Evolutionary conservation across 2,888 invertebrate species (phyloP).

Genomic region (Omphaloscelis lunosa): DNA sequence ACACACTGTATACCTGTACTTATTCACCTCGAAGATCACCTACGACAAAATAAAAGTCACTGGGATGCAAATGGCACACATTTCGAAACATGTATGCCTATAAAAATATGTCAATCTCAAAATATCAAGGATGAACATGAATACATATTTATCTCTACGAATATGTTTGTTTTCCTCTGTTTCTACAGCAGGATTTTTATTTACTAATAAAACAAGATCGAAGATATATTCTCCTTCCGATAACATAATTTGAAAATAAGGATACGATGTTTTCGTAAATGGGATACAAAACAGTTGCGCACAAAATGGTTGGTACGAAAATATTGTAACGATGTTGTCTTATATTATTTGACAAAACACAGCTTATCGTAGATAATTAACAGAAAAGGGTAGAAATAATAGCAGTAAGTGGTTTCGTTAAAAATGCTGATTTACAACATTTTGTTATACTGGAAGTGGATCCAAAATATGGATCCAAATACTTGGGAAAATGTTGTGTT

Average conservation of each 20-base stretch:
- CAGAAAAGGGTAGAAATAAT: neutral
- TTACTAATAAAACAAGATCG: slow-evolving; percentile 60
- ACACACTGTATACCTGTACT: too few species aligned
- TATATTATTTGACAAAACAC: slow-evolving; percentile 16
- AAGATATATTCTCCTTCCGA: slow-evolving; percentile 48
- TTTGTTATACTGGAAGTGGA: neutral
- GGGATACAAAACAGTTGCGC: slow-evolving; percentile 20
- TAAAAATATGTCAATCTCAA: slow-evolving; percentile 18
- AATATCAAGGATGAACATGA: slow-evolving; percentile 16
- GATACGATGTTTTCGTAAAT: slow-evolving; percentile 37
- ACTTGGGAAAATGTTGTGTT: too few species aligned
- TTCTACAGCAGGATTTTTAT: slow-evolving; percentile 34
- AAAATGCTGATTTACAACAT: neutral
- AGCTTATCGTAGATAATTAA: neutral
- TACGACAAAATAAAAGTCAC: neutral
- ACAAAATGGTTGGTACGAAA: slow-evolving; percentile 35
- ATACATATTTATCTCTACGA: neutral
- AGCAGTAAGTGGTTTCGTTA: neutral
- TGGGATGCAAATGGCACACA: neutral
- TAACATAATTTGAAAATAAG: slow-evolving; percentile 59
- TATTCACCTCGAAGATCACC: neutral
- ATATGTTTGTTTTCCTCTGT: slow-evolving; percentile 1
- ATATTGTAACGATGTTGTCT: slow-evolving; percentile 26
- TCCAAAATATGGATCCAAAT: neutral
- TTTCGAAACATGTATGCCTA: neutral